phyloP scores from a whole-genome alignment of 2,888 invertebrate species.

The Beris chalybata region DNA sequence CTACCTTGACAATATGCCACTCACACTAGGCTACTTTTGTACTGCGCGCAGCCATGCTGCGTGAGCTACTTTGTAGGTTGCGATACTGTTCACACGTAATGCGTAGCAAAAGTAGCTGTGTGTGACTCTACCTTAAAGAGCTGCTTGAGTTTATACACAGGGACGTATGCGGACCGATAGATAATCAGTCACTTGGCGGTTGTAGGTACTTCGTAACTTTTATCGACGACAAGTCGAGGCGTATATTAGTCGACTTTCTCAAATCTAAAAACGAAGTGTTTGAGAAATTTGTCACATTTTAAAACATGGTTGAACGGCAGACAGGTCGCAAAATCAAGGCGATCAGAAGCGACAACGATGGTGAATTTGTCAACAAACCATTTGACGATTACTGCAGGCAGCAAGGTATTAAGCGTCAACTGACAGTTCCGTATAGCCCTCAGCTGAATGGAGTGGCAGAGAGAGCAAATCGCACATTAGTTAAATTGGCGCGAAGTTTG shows the following conservation, averaged over 20 bases:
- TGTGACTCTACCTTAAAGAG: no score
- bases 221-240: constrained; percentile 35
- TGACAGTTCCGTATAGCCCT: constrained; percentile 9
- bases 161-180: constrained; percentile 7
- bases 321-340: constrained; percentile 9
- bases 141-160: background rate
- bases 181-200: background rate
- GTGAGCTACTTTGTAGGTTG: no score
- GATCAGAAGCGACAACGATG: background rate
- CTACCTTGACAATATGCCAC: no score
- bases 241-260: constrained; percentile 31
- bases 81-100: no score
- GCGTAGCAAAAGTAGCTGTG: no score
- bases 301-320: constrained; percentile 27
- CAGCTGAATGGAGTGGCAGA: constrained; percentile 24
- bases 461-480: constrained; percentile 2
- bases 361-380: background rate
- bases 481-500: constrained; percentile 42
- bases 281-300: constrained; percentile 27
- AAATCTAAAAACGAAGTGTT: constrained; percentile 34
- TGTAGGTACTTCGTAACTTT: constrained; percentile 36
- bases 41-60: no score
- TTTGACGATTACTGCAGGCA: background rate
- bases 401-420: background rate
- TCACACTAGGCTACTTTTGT: no score